These are phyloP conservation scores for Erpetoichthys calabaricus DNA, from an alignment of 2,797 vertebrate species.

Conservation along the genomic window DNA sequence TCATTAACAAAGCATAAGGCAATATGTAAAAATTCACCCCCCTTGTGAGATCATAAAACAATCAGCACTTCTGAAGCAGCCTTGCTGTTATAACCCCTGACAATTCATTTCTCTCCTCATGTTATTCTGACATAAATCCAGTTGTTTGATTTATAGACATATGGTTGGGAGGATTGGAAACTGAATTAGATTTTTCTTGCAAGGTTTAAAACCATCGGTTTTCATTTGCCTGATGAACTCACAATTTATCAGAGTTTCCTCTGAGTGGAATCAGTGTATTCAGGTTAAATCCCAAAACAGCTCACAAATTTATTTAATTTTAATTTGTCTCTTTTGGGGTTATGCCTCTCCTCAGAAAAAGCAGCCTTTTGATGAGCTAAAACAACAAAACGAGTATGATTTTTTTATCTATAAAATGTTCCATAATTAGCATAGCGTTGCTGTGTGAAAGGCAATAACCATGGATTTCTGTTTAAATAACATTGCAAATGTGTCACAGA, in stretches of 20 bases:
- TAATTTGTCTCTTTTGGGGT: too few relatives aligned
- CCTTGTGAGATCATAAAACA: slow-evolving; percentile 7
- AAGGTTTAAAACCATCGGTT: slow-evolving; percentile 27
- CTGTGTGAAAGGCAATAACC: too few relatives aligned
- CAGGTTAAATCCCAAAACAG: slow-evolving; percentile 6
- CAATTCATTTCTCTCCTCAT: slow-evolving; percentile 3
- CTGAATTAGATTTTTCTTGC: slow-evolving; percentile 26
- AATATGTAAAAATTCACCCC: slow-evolving; percentile 4
- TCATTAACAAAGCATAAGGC: not conserved
- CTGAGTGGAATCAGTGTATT: slow-evolving; percentile 9
- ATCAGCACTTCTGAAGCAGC: not conserved
- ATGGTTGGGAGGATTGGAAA: slow-evolving; percentile 20
- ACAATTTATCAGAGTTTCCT: slow-evolving; percentile 18
- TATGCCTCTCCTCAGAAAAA: too few relatives aligned
- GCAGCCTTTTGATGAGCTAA: too few relatives aligned
- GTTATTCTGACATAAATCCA: slow-evolving; percentile 24
- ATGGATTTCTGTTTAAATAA: too few relatives aligned
- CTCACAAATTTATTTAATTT: too few relatives aligned
- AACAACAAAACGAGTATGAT: too few relatives aligned
- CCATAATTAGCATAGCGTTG: too few relatives aligned
- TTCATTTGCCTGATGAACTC: slow-evolving; percentile 32
- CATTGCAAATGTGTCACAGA: too few relatives aligned
- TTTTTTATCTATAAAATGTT: too few relatives aligned
- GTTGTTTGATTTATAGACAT: slow-evolving; percentile 28
- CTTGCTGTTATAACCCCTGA: slow-evolving; percentile 1